phyloP scores from a whole-genome alignment of 2,797 vertebrate genomes.

The Enteromius treurensis region DNA sequence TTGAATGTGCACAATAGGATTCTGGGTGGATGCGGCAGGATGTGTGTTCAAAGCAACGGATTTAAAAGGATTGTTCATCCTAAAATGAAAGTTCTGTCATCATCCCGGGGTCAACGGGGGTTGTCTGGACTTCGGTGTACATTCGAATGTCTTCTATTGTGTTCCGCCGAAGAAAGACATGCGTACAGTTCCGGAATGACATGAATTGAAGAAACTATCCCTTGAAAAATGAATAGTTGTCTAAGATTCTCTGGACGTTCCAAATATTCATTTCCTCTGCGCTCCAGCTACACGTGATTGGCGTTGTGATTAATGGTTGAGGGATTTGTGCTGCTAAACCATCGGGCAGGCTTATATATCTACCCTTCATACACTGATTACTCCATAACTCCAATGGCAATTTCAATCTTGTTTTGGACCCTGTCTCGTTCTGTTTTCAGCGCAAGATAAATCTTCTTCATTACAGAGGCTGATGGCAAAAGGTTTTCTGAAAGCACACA shows the following conservation, averaged over 20 bases:
- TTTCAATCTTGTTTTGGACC: conserved; percentile 26
- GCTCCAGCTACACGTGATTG: background rate
- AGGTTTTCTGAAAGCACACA: conserved; percentile 32
- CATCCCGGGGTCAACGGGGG: background rate
- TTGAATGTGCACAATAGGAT: background rate
- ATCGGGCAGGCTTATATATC: conserved; percentile 20
- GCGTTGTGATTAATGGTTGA: conserved; percentile 16
- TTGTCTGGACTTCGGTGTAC: background rate
- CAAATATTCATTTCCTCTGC: background rate
- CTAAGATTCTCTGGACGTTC: background rate
- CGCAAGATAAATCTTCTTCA: conserved; percentile 23
- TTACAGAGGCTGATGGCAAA: conserved; percentile 29
- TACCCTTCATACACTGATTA: conserved; percentile 30
- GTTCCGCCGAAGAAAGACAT: background rate
- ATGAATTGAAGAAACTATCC: background rate
- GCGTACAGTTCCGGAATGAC: background rate
- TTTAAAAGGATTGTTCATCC: background rate
- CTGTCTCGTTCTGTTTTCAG: conserved; percentile 18
- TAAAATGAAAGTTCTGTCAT: background rate
- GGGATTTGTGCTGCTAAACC: conserved; percentile 28
- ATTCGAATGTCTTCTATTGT: background rate
- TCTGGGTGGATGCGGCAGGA: background rate
- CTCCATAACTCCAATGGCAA: conserved; percentile 29
- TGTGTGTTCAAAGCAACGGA: background rate
- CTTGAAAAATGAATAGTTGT: conserved; percentile 3